Evolutionary conservation across 2,113 vertebrate species (phyloP).

Genomic region (Origma solitaria): DNA sequence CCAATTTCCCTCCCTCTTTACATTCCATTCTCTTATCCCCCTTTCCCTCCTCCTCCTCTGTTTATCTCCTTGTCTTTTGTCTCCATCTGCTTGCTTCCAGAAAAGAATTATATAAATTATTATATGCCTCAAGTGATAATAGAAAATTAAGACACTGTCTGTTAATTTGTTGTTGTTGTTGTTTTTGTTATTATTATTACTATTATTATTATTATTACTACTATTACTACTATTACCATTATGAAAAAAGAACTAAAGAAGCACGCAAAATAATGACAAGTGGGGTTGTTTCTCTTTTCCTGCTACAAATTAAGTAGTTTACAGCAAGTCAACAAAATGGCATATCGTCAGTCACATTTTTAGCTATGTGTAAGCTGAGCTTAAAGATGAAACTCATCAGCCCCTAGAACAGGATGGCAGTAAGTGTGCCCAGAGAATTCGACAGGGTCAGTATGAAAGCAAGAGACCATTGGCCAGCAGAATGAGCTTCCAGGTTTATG

Average conservation of each 20-base stretch:
- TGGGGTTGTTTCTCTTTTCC: background rate
- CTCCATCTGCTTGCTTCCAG: background rate
- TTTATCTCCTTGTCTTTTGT: background rate
- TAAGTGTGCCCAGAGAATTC: background rate
- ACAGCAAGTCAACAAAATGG: background rate
- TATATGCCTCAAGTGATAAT: background rate
- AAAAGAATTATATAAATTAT: background rate
- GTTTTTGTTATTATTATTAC: background rate
- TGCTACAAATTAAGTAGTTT: background rate
- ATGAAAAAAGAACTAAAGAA: background rate
- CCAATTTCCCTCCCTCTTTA: background rate
- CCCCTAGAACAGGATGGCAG: background rate
- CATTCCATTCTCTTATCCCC: background rate
- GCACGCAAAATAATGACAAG: background rate
- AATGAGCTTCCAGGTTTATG: background rate
- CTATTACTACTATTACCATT: background rate
- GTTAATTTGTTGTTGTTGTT: background rate
- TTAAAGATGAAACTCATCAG: conserved; percentile 24
- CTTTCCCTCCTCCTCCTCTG: background rate
- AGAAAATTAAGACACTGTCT: background rate
- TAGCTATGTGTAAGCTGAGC: background rate
- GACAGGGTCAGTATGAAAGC: background rate
- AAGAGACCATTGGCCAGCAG: background rate
- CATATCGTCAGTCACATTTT: background rate
- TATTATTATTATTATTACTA: background rate